These are phyloP conservation scores for Listronotus bonariensis DNA, from an alignment of 1,140 invertebrate species.

Conservation along the genomic window DNA sequence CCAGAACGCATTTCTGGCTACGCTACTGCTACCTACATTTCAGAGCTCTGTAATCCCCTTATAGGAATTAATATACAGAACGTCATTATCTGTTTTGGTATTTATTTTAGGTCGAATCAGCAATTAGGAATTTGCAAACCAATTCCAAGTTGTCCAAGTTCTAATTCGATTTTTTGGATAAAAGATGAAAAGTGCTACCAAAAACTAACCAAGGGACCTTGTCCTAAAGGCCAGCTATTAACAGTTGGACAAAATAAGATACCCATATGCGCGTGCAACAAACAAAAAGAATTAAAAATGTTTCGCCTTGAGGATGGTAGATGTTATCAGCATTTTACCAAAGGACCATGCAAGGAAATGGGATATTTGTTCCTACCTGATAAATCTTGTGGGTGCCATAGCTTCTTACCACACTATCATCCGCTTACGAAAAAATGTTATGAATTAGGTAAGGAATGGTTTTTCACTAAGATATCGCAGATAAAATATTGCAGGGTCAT, in stretches of 20 bases:
- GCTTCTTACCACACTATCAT: conserved; percentile 73
- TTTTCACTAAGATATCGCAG: background rate
- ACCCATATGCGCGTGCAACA: conserved; percentile 35
- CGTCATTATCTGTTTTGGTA: no score
- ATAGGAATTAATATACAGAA: no score
- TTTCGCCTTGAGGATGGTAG: conserved; percentile 58
- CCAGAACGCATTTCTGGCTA: no score
- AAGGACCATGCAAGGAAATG: conserved; percentile 73
- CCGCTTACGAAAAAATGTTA: conserved; percentile 70
- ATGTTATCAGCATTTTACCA: conserved; percentile 78
- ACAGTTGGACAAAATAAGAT: conserved; percentile 54
- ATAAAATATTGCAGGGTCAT: no score
- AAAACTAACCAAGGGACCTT: conserved; percentile 71
- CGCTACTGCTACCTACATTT: no score
- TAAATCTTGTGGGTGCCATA: conserved; percentile 71
- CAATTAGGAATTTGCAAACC: conserved; percentile 72
- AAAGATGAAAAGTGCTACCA: conserved; percentile 73
- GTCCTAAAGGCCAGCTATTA: conserved; percentile 71
- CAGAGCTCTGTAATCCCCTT: background rate
- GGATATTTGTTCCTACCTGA: conserved; percentile 77
- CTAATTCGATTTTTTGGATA: conserved; percentile 72
- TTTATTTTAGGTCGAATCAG: conserved; percentile 53
- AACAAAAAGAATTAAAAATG: conserved; percentile 31
- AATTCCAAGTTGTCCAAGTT: conserved; percentile 63
- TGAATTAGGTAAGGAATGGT: conserved; percentile 67